A percentile compares a stretch with the other conserved stretches of the same genome.
Conservation (phyloP, 30 jellyfish, hydroid and myxozoan species). For the Cassiopea xamachana region DNA sequence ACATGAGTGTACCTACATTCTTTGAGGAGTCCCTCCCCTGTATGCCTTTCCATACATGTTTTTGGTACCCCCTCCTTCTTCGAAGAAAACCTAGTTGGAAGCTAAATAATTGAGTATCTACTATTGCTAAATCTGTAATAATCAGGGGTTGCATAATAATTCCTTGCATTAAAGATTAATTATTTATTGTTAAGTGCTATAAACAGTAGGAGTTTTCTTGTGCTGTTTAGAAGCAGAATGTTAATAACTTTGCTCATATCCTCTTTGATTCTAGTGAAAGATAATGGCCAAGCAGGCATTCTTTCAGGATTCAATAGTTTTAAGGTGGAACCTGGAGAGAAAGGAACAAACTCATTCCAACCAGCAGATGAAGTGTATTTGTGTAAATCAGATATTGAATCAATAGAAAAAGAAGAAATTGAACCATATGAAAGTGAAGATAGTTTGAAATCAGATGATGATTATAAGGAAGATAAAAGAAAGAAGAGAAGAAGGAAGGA, state of each 20-base stretch:
- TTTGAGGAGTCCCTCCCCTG: too few relatives aligned
- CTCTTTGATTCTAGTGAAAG: not conserved
- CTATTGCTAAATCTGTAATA: not conserved
- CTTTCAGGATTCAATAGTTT: constrained; percentile 9
- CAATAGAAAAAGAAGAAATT: not conserved
- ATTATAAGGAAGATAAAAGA: not conserved
- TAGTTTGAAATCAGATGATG: constrained; percentile 1
- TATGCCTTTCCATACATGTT: not conserved
- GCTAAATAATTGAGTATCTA: not conserved
- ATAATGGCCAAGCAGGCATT: not conserved
- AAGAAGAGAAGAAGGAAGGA: constrained; percentile 27
- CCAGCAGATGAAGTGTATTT: not conserved
- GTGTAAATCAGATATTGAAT: not conserved
- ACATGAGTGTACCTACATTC: too few relatives aligned
- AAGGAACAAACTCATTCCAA: not conserved
- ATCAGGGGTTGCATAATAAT: not conserved
- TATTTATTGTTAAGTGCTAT: not conserved
- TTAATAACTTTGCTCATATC: not conserved
- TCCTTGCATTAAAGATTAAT: not conserved
- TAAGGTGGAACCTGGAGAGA: not conserved
- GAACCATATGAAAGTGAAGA: not conserved
- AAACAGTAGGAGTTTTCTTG: not conserved
- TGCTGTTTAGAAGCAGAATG: not conserved
- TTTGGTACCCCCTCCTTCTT: not conserved
- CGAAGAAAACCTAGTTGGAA: not conserved